These are phyloP conservation scores for Sinocyclocheilus rhinocerous DNA, from an alignment of 2,113 vertebrate species.

Conservation along the genomic window DNA sequence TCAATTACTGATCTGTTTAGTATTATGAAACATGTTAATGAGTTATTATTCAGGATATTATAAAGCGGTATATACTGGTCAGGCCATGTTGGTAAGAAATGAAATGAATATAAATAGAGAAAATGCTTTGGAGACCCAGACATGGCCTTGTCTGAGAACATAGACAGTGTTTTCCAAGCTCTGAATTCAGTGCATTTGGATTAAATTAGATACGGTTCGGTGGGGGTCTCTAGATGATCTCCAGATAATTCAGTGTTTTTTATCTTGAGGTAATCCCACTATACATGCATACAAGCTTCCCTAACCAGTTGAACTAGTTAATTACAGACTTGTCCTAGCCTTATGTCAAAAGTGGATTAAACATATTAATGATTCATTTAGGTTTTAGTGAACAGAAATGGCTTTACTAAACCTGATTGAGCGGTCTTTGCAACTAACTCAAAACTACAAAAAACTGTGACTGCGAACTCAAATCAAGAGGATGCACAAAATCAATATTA, in stretches of 20 bases:
- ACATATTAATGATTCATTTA: slow-evolving; percentile 10
- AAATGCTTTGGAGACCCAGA: slow-evolving; percentile 17
- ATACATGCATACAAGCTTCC: slow-evolving; percentile 9
- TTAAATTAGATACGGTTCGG: slow-evolving; percentile 39
- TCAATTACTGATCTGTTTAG: neutral
- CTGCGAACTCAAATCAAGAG: neutral
- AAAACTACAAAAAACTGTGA: neutral
- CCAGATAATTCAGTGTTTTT: slow-evolving; percentile 26
- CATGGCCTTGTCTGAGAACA: slow-evolving; percentile 11
- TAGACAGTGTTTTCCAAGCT: slow-evolving; percentile 23
- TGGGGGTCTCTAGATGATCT: slow-evolving; percentile 34
- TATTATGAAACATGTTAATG: neutral
- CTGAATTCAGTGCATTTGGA: slow-evolving; percentile 44
- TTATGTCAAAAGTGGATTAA: slow-evolving; percentile 6
- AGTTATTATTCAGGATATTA: slow-evolving; percentile 8
- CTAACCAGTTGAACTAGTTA: slow-evolving; percentile 6
- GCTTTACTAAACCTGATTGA: neutral
- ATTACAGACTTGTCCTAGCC: neutral
- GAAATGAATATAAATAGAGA: slow-evolving; percentile 24
- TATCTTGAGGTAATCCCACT: slow-evolving; percentile 23
- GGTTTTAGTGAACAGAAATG: neutral
- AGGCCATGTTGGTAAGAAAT: slow-evolving; percentile 2
- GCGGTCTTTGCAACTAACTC: neutral
- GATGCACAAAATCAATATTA: neutral
- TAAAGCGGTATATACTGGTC: neutral